Evolutionary conservation across 2,797 vertebrate species (phyloP).

Genomic region (Phalanger gymnotis): DNA sequence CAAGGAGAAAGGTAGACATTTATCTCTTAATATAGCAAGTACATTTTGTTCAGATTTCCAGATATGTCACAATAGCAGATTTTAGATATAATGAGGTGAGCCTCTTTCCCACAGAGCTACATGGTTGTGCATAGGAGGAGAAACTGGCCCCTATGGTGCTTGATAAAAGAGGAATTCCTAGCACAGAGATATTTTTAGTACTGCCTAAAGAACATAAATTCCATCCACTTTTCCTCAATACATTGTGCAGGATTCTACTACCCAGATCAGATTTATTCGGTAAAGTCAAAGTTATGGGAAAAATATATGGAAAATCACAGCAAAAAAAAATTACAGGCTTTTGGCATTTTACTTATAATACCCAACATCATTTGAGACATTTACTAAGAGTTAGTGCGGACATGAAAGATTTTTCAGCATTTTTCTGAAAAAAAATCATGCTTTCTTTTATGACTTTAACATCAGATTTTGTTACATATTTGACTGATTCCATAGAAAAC

Average conservation of each 20-base stretch:
- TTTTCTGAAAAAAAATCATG: neutral
- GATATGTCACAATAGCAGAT: constrained; percentile 48
- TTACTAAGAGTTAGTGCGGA: constrained; percentile 26
- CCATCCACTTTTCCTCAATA: constrained; percentile 62
- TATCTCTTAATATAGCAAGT: constrained; percentile 55
- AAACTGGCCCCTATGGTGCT: constrained; percentile 33
- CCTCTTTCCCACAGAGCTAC: constrained; percentile 48
- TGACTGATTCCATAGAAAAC: constrained; percentile 31
- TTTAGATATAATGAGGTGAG: constrained; percentile 60
- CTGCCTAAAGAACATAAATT: constrained; percentile 43
- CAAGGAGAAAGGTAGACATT: constrained; percentile 31
- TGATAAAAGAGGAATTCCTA: constrained; percentile 73
- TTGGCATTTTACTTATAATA: neutral
- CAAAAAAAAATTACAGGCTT: constrained; percentile 32
- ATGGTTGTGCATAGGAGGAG: constrained; percentile 28
- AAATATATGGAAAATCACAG: constrained; percentile 15
- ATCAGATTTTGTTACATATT: constrained; percentile 47
- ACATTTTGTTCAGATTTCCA: constrained; percentile 62
- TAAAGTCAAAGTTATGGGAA: constrained; percentile 17
- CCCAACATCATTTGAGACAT: constrained; percentile 1
- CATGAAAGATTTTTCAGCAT: neutral
- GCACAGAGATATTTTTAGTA: constrained; percentile 69
- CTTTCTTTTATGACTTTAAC: constrained; percentile 33
- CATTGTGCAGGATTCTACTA: constrained; percentile 11
- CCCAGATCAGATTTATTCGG: constrained; percentile 10